These are phyloP conservation scores for Coreoperca whiteheadi DNA, from an alignment of 2,113 vertebrate species.

Conservation along the genomic window DNA sequence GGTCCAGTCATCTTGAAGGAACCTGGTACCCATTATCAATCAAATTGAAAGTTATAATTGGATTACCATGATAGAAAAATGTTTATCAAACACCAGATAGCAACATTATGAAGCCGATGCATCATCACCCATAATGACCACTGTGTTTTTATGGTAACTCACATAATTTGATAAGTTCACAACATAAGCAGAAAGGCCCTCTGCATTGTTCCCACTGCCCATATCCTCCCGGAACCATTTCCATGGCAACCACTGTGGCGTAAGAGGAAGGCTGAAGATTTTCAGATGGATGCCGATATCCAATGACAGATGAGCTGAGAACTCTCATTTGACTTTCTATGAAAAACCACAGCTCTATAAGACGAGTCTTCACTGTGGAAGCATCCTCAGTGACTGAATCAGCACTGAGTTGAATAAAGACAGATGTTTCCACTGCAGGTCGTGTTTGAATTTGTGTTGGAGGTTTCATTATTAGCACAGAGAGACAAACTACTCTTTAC, in stretches of 20 bases:
- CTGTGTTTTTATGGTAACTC: conserved; percentile 1
- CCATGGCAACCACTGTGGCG: conserved; percentile 88
- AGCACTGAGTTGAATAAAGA: background rate
- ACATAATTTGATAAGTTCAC: conserved; percentile 42
- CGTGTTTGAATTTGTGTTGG: conserved; percentile 25
- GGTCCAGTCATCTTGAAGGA: background rate
- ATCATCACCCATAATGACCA: background rate
- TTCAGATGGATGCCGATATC: conserved; percentile 85
- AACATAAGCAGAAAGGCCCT: conserved; percentile 34
- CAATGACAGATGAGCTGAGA: conserved; percentile 81
- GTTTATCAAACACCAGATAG: background rate
- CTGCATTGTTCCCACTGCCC: conserved; percentile 52
- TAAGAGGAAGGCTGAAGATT: conserved; percentile 85
- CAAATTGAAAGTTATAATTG: background rate
- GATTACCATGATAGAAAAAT: background rate
- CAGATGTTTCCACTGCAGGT: conserved; percentile 14
- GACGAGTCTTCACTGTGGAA: background rate
- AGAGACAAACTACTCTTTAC: conserved; percentile 30
- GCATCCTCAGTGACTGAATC: background rate
- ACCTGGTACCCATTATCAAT: background rate
- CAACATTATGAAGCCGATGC: background rate
- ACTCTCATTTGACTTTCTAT: conserved; percentile 56
- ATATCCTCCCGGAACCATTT: conserved; percentile 86
- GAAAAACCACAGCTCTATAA: background rate
- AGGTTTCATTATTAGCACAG: conserved; percentile 36